Conservation (phyloP, 2,113 vertebrate species). For the Sander vitreus region DNA sequence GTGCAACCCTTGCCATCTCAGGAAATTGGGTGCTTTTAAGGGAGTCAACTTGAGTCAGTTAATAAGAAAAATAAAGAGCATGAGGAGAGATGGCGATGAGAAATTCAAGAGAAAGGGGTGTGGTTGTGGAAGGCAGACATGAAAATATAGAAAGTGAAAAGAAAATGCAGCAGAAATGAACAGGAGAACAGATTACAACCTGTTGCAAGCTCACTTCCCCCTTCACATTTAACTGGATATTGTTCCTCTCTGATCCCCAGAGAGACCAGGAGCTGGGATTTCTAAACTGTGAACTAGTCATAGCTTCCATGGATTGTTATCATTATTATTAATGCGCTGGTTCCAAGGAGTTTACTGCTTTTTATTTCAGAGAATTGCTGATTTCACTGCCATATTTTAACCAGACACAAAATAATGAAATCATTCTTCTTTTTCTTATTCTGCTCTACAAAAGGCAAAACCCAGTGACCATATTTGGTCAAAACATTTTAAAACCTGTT, state of each 20-base stretch:
- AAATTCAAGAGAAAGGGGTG: not conserved
- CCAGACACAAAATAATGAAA: conserved; percentile 23
- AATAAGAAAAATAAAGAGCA: not conserved
- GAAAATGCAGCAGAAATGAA: not conserved
- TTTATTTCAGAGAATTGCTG: not conserved
- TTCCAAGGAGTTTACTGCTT: conserved; percentile 34
- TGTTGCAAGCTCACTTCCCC: not conserved
- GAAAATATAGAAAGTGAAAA: not conserved
- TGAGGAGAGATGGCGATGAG: not conserved
- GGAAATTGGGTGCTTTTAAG: not conserved
- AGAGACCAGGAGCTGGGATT: conserved; percentile 36
- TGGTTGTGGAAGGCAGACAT: not conserved
- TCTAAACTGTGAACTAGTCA: conserved; percentile 50
- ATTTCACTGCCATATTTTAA: not conserved
- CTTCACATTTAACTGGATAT: conserved; percentile 38
- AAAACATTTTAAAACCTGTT: not conserved
- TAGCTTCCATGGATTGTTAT: conserved; percentile 68
- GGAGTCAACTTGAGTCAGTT: not conserved
- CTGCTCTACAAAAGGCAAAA: not conserved
- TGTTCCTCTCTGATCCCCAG: conserved; percentile 50
- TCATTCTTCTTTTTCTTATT: not conserved
- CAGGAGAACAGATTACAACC: not conserved
- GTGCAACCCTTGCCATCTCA: not conserved
- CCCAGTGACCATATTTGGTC: not conserved
- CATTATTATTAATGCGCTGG: conserved; percentile 14